Percentiles rank a stretch among this genome's conserved stretches.
phyloP scores from a whole-genome alignment of 1,140 invertebrate genomes.

The Hermetia illucens region DNA sequence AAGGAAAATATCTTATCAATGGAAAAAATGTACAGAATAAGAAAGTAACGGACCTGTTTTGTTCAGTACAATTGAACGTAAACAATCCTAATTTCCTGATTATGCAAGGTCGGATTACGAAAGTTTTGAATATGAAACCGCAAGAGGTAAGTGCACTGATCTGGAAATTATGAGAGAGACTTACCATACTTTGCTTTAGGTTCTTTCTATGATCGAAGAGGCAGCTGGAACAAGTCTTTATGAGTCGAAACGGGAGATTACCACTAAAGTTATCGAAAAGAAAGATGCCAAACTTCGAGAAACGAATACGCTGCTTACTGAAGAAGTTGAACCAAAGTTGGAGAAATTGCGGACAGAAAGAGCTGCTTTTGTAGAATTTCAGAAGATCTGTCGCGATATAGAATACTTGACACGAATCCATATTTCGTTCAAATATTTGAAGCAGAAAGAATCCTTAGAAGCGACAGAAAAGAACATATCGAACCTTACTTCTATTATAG shows the following conservation, averaged over 20 bases:
- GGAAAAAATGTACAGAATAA: conserved; percentile 81
- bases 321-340: conserved; percentile 80
- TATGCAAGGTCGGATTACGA: conserved; percentile 99
- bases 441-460: conserved; percentile 14
- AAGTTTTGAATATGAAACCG: conserved; percentile 99
- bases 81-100: conserved; percentile 99
- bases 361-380: conserved; percentile 74
- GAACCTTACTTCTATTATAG: conserved; percentile 17
- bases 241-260: conserved; percentile 81
- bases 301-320: conserved; percentile 67
- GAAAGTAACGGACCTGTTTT: conserved; percentile 86
- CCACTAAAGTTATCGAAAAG: conserved; percentile 80
- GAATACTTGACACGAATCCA: conserved; percentile 61
- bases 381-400: conserved; percentile 71
- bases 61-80: conserved; percentile 92
- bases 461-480: conserved; percentile 15
- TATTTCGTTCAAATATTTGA: conserved; percentile 22
- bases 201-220: conserved; percentile 97
- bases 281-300: conserved; percentile 86
- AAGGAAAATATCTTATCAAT: conserved; percentile 93
- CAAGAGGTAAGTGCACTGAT: conserved; percentile 76
- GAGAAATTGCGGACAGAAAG: conserved; percentile 77
- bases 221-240: conserved; percentile 97
- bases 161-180: no score
- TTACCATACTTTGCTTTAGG: conserved; percentile 39